Evolutionary conservation across 2,797 vertebrate genomes (phyloP).

Genomic region (Taenioides sp.): DNA sequence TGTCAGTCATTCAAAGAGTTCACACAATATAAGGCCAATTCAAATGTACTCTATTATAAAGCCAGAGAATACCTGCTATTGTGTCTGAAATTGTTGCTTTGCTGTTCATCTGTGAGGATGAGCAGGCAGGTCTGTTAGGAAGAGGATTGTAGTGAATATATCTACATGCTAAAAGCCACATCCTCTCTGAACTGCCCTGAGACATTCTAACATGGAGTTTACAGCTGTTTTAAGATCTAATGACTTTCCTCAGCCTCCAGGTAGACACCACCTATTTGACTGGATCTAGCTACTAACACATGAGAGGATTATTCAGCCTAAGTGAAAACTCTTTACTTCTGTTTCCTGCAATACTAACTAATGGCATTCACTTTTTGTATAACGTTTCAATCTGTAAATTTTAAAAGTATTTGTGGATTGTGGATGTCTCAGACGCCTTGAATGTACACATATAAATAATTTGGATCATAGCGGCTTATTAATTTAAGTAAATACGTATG

Average conservation of each 20-base stretch:
- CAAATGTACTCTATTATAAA: slow-evolving; percentile 1
- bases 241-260: neutral
- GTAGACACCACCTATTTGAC: neutral
- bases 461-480: neutral
- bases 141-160: neutral
- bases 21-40: neutral
- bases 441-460: no score
- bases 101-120: neutral
- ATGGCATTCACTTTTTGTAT: no score
- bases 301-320: neutral
- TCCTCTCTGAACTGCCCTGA: neutral
- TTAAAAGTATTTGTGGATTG: neutral
- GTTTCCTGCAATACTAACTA: neutral
- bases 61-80: slow-evolving; percentile 1
- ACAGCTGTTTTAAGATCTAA: neutral
- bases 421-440: no score
- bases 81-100: neutral
- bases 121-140: neutral
- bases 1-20: slow-evolving; percentile 29
- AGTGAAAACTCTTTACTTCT: neutral
- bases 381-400: neutral
- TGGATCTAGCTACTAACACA: neutral
- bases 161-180: neutral
- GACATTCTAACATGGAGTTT: neutral
- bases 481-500: neutral